Base-by-base conservation (phyloP, 2,113 vertebrate species). In the Mus musculus region DNA sequence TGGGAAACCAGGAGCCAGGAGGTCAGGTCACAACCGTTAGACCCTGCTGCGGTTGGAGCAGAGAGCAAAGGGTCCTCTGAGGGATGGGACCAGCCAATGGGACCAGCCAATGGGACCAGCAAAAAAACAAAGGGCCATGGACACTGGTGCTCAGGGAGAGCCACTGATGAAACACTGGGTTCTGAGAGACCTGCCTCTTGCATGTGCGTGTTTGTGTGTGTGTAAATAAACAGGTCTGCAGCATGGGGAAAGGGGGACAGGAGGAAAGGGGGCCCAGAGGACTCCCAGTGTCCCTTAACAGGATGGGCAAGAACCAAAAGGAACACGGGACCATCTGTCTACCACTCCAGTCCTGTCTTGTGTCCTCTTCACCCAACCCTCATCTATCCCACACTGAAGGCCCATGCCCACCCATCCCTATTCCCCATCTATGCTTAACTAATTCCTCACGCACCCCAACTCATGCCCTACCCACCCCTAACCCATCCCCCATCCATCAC, bases 321-420 rank as follows among this genome's bases (percentile, higher is more conserved):
- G 7, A 11, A 24, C n/a, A 9, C 24, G 11, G 59, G 42, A 12
- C 59, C 16, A 11, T 1, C 39, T 5, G 16, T 9, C 36, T 0
- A 24, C 46, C 56, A 39, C 9, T 54, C 30, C 52, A 81, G 52
- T 33, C 77, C 30, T 19, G 77, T 36, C 77, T 54, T 54, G 20
- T 12, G 78, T 2, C 54, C 54, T 39, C 11, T 14, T 39, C n/a
- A 39, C 22, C 11, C 56, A 16, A 5, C 22, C 22, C 5, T 16
- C 11, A 16, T 9, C 26, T 22, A 28, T 59, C n/a, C 7, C 54
- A 22, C 56, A 26, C n/a, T 7, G 12, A 63, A 24, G 12, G 14
- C 54, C 42, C 7, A 26, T 30, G 24, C 75, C 46, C 76, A 17
- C 76, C 46, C 7, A 30, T 7, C 13, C 73, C 42, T 22, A 22